These are phyloP conservation scores for Karalla daura DNA, from an alignment of 2,797 vertebrate genomes.

Conservation along the genomic window DNA sequence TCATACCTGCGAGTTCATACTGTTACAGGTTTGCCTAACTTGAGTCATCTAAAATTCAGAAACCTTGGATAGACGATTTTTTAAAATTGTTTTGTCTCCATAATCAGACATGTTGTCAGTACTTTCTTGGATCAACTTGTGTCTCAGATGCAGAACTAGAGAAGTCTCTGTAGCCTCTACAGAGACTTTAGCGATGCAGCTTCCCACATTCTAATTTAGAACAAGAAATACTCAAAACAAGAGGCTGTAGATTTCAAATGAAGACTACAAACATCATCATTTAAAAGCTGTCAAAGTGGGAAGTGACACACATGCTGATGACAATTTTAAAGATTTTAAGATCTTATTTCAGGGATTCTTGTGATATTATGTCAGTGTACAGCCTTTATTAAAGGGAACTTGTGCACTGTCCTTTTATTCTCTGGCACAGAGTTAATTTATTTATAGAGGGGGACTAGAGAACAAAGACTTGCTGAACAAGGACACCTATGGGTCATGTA, in stretches of 20 bases:
- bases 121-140: conserved; percentile 41
- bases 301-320: not conserved
- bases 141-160: conserved; percentile 47
- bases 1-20: conserved; percentile 38
- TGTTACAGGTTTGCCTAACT: conserved; percentile 7
- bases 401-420: conserved; percentile 27
- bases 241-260: conserved; percentile 16
- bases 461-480: conserved; percentile 79
- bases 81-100: conserved; percentile 18
- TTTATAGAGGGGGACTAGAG: conserved; percentile 19
- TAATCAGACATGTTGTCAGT: conserved; percentile 30
- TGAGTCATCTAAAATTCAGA: conserved; percentile 37
- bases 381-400: conserved; percentile 9
- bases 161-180: conserved; percentile 33
- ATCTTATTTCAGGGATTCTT: conserved; percentile 12
- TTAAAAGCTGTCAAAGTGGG: no score
- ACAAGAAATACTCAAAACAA: conserved; percentile 12
- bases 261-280: conserved; percentile 9
- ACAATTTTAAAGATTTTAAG: conserved; percentile 11
- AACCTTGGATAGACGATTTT: conserved; percentile 33
- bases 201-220: conserved; percentile 48
- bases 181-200: conserved; percentile 43
- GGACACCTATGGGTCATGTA: conserved; percentile 79
- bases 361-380: conserved; percentile 27
- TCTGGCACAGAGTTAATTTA: conserved; percentile 21